Conservation (phyloP, 2,888 invertebrate species). For the Ichneumon xanthorius region DNA sequence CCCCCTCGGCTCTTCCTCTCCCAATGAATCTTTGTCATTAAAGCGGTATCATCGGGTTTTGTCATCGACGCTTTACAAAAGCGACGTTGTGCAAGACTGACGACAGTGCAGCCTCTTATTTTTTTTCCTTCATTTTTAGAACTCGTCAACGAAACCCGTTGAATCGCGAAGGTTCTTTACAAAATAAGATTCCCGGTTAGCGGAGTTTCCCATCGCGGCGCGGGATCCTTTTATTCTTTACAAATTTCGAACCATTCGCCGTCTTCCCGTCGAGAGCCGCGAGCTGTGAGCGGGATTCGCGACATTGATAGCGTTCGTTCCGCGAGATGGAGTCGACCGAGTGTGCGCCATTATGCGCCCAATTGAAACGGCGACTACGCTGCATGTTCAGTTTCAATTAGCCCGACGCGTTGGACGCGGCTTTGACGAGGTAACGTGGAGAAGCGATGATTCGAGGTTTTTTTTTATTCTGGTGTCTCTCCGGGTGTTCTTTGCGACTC, state of each 20-base stretch:
- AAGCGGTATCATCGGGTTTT: conserved; percentile 26
- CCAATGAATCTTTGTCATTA: conserved; percentile 56
- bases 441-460: background rate
- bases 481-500: background rate
- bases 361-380: background rate
- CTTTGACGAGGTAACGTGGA: background rate
- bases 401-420: background rate
- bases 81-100: background rate
- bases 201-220: background rate
- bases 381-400: background rate
- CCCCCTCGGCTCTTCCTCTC: conserved; percentile 7
- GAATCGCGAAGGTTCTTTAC: background rate
- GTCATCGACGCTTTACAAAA: conserved; percentile 23
- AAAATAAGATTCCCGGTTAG: conserved; percentile 11
- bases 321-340: background rate
- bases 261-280: background rate
- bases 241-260: background rate
- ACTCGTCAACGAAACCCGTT: conserved; percentile 2
- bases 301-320: background rate
- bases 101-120: conserved; percentile 6
- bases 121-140: conserved; percentile 25
- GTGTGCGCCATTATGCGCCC: background rate
- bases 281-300: background rate
- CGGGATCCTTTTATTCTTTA: background rate
- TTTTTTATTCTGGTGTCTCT: background rate